These are phyloP conservation scores for Dryas iulia DNA, from an alignment of 1,140 invertebrate genomes.

Conservation along the genomic window DNA sequence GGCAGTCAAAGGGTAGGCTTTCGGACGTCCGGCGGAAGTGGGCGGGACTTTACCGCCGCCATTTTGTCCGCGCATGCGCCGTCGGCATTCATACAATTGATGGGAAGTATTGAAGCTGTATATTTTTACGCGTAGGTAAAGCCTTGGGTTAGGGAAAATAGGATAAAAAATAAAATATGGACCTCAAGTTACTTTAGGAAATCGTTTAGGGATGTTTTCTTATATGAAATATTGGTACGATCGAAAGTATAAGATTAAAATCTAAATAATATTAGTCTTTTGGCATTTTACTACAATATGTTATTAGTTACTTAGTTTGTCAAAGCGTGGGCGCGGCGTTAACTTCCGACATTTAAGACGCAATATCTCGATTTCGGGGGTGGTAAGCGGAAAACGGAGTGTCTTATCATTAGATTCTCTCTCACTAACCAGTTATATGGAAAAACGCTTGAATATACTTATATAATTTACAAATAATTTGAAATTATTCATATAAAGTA, in stretches of 20 bases:
- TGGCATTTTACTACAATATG: no score
- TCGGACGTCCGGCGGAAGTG: constrained; percentile 69
- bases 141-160: constrained; percentile 4
- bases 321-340: no score
- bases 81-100: constrained; percentile 17
- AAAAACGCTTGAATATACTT: no score
- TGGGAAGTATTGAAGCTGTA: constrained; percentile 18
- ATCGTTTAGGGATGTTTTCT: background rate
- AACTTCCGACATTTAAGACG: no score
- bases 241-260: background rate
- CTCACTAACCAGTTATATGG: no score
- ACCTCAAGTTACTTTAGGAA: background rate
- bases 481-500: no score
- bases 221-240: background rate
- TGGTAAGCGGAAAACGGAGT: no score
- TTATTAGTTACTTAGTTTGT: no score
- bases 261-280: no score
- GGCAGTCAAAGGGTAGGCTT: constrained; percentile 39
- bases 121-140: constrained; percentile 1
- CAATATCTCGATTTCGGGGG: no score
- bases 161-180: background rate
- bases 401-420: no score
- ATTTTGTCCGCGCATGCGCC: constrained; percentile 63
- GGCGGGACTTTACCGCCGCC: constrained; percentile 58
- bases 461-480: no score